Evolutionary conservation across 1,140 invertebrate genomes (phyloP), one percentile per base, ranked within the genome.

Genomic region (Ephestia elutella): DNA sequence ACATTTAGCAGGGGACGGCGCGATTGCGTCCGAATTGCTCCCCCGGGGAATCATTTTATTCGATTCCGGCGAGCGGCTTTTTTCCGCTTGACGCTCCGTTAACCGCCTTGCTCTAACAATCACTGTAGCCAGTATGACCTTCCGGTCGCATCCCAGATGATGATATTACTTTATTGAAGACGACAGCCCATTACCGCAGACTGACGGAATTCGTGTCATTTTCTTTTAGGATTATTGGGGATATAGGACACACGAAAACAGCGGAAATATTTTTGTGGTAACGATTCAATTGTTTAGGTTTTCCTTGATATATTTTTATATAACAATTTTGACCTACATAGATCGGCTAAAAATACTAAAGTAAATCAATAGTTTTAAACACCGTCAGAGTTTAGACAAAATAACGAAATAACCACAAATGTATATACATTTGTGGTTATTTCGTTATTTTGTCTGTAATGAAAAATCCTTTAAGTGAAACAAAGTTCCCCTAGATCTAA

Each of bases 41-140:
- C 87, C 87, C 76, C 70, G 88, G 88, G 88, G 88, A 90, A 90
- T 90, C 87, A 90, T 90, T 90, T 89, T 89, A 90, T 90, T 89
- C 85, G 89, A 90, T 90, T 89, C 82, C 75, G 77, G 72, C 74
- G 78, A 78, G 75, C 82, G 78, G 77, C 73, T 81, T 88, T 87
- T 87, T 87, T 86, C 81, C 78, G 78, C 75, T 78, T 85, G 82
- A 80, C 81, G 83, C 85, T 82, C 82, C 75, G 82, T 86, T 88
- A 83, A 85, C 80, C 80, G 79, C 77, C 80, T 25, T 65, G 69
- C 66, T 73, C 65, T 73, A 74, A 70, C 63, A 59, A 66, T 70
- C 65, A 25, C 68, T 63, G 44, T 53, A 49, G 32, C 32, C 11
- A 4, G 38, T 15, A 15, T 44, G 38, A 44, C 15, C 38, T 44